Evolutionary conservation across 2,888 invertebrate genomes (phyloP), one percentile per base, ranked within the genome.

Genomic region (Leptopilina syphax): DNA sequence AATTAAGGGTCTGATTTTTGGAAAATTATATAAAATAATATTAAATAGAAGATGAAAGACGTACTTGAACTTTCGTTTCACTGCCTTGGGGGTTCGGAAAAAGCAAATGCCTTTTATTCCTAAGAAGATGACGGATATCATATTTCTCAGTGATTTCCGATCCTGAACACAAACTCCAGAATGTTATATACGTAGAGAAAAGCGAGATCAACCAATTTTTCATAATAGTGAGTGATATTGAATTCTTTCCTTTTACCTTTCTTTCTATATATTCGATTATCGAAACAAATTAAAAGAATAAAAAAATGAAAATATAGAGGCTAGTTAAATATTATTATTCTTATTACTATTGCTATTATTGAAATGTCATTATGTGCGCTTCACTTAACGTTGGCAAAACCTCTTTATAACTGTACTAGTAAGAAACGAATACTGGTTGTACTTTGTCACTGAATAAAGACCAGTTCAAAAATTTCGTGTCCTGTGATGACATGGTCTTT

Each of bases 51-150:
- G 73, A 57, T 54, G 18, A 18, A 66, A 34, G 8, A 47, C 65
- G 24, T 63, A 89, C 89, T 86, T 88, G 89, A 34, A 90, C 86
- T 84, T 89, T 90, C 12, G 89, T 90, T 80, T 90, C 89, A 77
- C 88, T 89, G 3, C 78, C 86, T 57, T 82, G 65, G n/a, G 90
- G 89, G 82, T 89, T 84, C 1, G 89, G 89, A 77, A 86, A 89
- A 27, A 88, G 82, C 18, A 90, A 82, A 66, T 86, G 84, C 8
- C 88, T 83, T 77, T 85, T 88, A 12, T 82, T 81, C 70, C 88
- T 81, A 9, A 88, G 79, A 9, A 87, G 77, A 27, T n/a, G 50
- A 63, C 76, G 68, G 63, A 81, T 82, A 63, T 81, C 76, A 65
- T 57, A 50, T 81, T 73, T 77, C 66, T 77, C 77, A 18, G 13